Base-by-base conservation (phyloP, 2,888 invertebrate species). In the Diarsia dahlii region DNA sequence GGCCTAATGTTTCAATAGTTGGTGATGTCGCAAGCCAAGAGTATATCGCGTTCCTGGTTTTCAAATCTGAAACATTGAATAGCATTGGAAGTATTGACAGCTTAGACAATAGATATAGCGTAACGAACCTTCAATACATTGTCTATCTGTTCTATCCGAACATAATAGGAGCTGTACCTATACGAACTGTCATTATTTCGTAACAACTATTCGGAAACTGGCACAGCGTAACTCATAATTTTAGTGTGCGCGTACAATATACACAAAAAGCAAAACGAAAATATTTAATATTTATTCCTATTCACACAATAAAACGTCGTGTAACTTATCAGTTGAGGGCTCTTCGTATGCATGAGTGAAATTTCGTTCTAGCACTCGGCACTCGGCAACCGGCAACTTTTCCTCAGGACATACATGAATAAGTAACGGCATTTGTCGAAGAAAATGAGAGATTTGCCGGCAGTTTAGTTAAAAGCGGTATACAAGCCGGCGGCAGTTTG, bases 341-440 rank as follows among this genome's bases (percentile, higher is more conserved):
- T 82, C 78, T 88, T 79, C 78, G 81, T 84, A 88, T 87, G 87
- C 87, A 86, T 86, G 86, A 88, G 86, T 80, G 86, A 82, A 77
- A 84, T 88, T 84, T 83, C 80, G 84, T 85, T 87, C 74, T 80
- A 71, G 76, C 79, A 85, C 86, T 87, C 81, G 50, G 71, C 46
- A 56, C 87, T 88, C 82, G 63, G 71, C 64, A 56, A 77, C 45
- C 54, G 82, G 82, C 86, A 88, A 90, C 87, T 87, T 90, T 87
- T 87, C 85, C 85, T 87, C 78, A 87, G 86, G 84, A 90, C 90
- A 90, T 90, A 91, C 91, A 91, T 94, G 92, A 93, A 94, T 93
- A 93, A 92, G 90, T 93, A 91, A 94, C 89, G 86, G 89, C 82
- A 86, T 87, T 91, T 91, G 91, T 90, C 86, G 90, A 93, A 91